Evolutionary conservation across 2,797 vertebrate species (phyloP), one percentile per base, ranked within the genome.

Genomic region (Limosa lapponica): DNA sequence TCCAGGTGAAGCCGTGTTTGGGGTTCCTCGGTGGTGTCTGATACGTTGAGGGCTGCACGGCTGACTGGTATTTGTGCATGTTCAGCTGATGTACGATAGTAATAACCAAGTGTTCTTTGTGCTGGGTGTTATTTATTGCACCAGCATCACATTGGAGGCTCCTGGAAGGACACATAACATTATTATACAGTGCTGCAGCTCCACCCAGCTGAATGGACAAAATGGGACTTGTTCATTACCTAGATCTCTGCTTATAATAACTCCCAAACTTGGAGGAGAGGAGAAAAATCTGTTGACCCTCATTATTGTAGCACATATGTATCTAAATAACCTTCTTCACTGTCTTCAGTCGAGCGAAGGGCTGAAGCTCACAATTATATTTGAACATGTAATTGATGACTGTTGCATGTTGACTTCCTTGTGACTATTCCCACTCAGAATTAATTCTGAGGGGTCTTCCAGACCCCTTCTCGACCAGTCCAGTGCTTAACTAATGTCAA

Each of bases 141-240:
- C 59, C 22, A 16, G 6, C 23, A 1, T 20, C 17, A 37, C 48
- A 4, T 0, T 83, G 72, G 61, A 44, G 44, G 6, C 16, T 49
- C 27, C 58, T 57, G 82, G 64, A 69, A 73, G 49, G 43, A 43
- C 43, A 22, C 6, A 0, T 11, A 44, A 12, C 11, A 0, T 66
- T 52, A 12, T 61, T 44, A 27, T 23, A 61, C 20, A 30, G 46
- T 75, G 78, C 62, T 75, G 51, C 64, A 85, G 95, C 89, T 93
- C 91, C 93, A 87, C 74, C 59, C 89, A 80, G 87, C 78, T 82
- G 81, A 89, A 8, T 9, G 36, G 24, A 49, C 49, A 71, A 14
- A 90, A 59, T 15, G 27, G 8, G 37, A 65, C 58, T 61, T 34
- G 30, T 69, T 87, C 13, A 3, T 65, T 61, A 16, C 49, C 37